A percentile compares a stretch with the other conserved stretches of the same genome.
Evolutionary conservation across 1,140 invertebrate genomes (phyloP).

Genomic region (Medauroidea extradentata): DNA sequence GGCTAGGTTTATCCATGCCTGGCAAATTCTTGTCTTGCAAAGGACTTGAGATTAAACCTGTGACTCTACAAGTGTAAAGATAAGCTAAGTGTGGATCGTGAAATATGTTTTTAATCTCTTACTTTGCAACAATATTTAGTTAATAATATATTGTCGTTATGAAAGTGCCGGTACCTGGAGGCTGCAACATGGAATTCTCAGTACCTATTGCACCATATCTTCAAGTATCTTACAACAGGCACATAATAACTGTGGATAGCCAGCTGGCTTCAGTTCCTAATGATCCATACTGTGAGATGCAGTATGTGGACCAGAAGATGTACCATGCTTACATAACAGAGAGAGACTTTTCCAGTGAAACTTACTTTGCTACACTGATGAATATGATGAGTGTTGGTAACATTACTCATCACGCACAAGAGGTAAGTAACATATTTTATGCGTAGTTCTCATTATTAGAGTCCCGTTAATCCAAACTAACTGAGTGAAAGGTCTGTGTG

Average conservation of each 20-base stretch:
- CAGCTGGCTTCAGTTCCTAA: slow-evolving; percentile 49
- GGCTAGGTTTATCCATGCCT: too few species aligned
- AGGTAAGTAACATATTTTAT: too few species aligned
- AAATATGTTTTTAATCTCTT: too few species aligned
- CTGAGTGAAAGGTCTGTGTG: too few species aligned
- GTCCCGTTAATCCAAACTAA: too few species aligned
- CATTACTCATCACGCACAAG: slow-evolving; percentile 33
- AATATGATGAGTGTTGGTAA: slow-evolving; percentile 57
- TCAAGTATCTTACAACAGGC: slow-evolving; percentile 43
- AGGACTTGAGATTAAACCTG: too few species aligned
- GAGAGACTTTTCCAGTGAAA: slow-evolving; percentile 48
- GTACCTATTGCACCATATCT: slow-evolving; percentile 62
- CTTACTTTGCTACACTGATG: slow-evolving; percentile 58
- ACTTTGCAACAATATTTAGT: too few species aligned
- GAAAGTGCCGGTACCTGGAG: slow-evolving; percentile 62
- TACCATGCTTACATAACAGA: slow-evolving; percentile 61
- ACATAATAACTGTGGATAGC: slow-evolving; percentile 54
- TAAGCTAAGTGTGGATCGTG: too few species aligned
- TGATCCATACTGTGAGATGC: slow-evolving; percentile 36
- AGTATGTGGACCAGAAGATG: slow-evolving; percentile 47
- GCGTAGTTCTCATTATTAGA: too few species aligned
- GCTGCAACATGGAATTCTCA: slow-evolving; percentile 67
- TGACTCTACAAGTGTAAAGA: too few species aligned
- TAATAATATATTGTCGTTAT: too few species aligned
- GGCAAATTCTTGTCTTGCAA: too few species aligned